phyloP scores from a whole-genome alignment of 2,113 vertebrate species.

The Empidonax alnorum region DNA sequence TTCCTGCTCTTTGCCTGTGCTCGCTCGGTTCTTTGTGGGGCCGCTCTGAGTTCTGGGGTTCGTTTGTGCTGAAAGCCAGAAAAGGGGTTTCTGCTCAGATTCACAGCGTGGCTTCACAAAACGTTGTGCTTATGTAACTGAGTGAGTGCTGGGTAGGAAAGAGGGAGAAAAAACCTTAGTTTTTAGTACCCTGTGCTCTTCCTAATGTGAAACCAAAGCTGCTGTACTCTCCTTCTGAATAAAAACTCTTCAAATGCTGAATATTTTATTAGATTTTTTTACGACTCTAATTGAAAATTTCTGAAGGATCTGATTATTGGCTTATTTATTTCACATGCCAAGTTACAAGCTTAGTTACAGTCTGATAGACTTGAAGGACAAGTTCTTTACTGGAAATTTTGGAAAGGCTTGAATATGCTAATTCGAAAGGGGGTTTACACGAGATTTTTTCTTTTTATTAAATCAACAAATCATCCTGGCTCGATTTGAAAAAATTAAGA shows the following conservation, averaged over 20 bases:
- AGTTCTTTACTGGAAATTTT: conserved; percentile 12
- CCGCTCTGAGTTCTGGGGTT: neutral
- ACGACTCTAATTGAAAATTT: conserved; percentile 7
- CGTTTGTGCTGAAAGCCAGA: conserved; percentile 1
- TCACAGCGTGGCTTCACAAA: neutral
- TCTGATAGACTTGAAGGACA: conserved; percentile 50
- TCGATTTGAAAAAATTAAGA: neutral
- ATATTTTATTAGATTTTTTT: conserved; percentile 33
- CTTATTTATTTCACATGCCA: conserved; percentile 28
- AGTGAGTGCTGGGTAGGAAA: neutral
- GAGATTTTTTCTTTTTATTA: neutral
- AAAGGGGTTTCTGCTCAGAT: conserved; percentile 19
- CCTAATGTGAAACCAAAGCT: neutral
- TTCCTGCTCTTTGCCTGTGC: neutral
- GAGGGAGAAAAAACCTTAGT: neutral
- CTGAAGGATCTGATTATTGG: conserved; percentile 14
- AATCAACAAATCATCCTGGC: conserved; percentile 23
- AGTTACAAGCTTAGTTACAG: conserved; percentile 52
- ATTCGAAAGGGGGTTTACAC: neutral
- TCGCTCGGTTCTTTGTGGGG: neutral
- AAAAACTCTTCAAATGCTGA: neutral
- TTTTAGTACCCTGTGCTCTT: neutral
- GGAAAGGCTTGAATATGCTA: conserved; percentile 34
- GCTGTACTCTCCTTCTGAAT: neutral
- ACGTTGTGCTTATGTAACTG: neutral